Base-by-base conservation (phyloP, 2,113 vertebrate species). In the Gymnorhina tibicen region DNA sequence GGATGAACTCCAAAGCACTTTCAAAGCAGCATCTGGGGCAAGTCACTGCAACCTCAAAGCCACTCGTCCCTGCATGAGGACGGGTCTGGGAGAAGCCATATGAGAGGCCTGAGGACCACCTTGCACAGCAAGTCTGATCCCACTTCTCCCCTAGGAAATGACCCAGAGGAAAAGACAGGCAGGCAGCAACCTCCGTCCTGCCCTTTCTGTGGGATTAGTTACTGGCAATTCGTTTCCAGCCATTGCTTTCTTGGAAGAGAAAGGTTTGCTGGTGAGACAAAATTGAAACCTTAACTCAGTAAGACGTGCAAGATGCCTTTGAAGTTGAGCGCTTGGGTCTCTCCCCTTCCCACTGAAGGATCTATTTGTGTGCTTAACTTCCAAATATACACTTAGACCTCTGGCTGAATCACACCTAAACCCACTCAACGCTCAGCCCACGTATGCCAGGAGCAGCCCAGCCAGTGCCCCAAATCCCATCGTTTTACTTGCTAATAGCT, bases 401-500 rank as follows among this genome's bases (percentile, higher is more conserved):
- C 74, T 55, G 27, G 17, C 67, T 73, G 82, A 67, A 78, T 74
- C 50, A 81, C 74, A 93, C 72, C 86, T 67, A 81, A 92, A 63
- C 35, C 33, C 68, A 39, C 52, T 58, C 12, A 9, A 24, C 0
- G 0, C 53, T 76, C 67, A 85, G 83, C 37, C 67, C 11, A 41
- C 37, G 1, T 13, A 24, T 0, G 5, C 81, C 0, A 2, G 70
- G 15, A 79, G 50, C 85, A 93, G 52, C 70, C 49, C 63, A 67
- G 78, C 33, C 81, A 77, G 60, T 26, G 74, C 59, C 68, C 41
- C 2, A 3, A 64, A 78, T 33, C 64, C 73, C 70, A 74, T 26
- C 7, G 16, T 77, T 95, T 91, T 64, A 74, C 87, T 91, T 52
- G 74, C 73, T 75, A 84, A 83, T 62, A 88, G 85, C 81, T 75